These are phyloP conservation scores for Propithecus deckenii DNA, from an alignment of 2,797 vertebrate genomes.

Conservation along the genomic window DNA sequence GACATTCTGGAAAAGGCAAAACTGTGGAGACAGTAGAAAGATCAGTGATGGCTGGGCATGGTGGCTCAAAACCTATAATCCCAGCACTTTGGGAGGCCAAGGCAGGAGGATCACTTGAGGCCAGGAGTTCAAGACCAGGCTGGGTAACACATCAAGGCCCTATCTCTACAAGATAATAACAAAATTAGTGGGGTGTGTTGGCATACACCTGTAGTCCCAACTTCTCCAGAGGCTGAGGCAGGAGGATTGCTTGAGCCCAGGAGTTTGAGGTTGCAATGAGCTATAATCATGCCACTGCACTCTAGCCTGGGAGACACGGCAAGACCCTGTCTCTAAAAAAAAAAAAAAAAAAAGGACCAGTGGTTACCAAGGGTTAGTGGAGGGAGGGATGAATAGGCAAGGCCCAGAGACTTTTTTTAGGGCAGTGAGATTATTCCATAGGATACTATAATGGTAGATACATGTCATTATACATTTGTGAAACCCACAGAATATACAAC, in stretches of 20 bases:
- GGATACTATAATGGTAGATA: not conserved
- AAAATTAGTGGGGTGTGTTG: not conserved
- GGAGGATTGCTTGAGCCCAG: too few species aligned
- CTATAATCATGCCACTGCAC: not conserved
- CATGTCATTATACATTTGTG: not conserved
- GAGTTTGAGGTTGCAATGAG: too few species aligned
- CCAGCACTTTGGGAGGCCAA: not conserved
- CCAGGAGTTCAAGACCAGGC: not conserved
- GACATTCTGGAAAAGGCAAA: not conserved
- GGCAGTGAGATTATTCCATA: not conserved
- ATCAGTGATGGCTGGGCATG: not conserved
- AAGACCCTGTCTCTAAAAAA: not conserved
- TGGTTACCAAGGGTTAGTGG: not conserved
- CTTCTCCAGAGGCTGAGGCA: not conserved
- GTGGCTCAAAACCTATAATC: not conserved
- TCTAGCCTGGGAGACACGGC: not conserved
- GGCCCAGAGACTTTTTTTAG: not conserved
- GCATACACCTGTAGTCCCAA: not conserved
- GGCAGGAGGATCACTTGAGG: not conserved
- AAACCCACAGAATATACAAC: not conserved
- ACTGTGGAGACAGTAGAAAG: not conserved
- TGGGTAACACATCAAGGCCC: not conserved
- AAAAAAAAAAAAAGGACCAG: not conserved
- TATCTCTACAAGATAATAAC: not conserved
- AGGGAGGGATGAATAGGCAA: not conserved